Conservation (phyloP, 2,888 invertebrate species). For the Operophtera brumata region DNA sequence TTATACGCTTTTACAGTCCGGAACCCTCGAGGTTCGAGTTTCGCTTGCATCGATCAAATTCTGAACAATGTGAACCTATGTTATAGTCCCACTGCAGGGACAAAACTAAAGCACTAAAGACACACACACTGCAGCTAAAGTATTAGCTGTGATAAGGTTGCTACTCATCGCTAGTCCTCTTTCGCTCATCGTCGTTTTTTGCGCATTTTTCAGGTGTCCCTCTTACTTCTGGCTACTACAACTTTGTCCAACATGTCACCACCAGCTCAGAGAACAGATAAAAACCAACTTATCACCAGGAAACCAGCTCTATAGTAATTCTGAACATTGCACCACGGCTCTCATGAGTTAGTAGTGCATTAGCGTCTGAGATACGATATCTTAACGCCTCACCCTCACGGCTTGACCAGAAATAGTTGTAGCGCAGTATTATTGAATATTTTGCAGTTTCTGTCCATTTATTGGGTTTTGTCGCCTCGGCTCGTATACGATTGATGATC, state of each 20-base stretch:
- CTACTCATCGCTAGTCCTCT: no score
- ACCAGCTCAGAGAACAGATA: constrained; percentile 4
- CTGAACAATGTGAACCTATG: no score
- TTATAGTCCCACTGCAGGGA: no score
- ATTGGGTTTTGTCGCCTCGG: not conserved
- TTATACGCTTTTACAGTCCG: no score
- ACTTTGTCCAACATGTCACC: not conserved
- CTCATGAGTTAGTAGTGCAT: constrained; percentile 74
- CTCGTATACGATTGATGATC: not conserved
- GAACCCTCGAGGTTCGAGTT: no score
- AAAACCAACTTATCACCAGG: constrained; percentile 22
- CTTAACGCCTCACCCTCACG: constrained; percentile 57
- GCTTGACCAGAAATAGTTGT: constrained; percentile 14
- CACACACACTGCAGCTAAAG: no score
- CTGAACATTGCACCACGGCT: constrained; percentile 25
- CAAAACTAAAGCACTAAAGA: no score
- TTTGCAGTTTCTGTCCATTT: constrained; percentile 17
- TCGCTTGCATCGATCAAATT: no score
- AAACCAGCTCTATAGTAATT: constrained; percentile 24
- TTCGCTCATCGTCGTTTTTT: no score
- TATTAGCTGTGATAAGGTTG: no score
- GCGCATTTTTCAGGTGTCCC: no score
- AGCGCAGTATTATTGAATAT: constrained; percentile 14
- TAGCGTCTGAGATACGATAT: constrained; percentile 72
- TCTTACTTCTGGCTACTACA: not conserved